Percentiles rank a stretch among this genome's conserved stretches.
phyloP scores from a whole-genome alignment of 2,797 vertebrate genomes.

The Characodon lateralis region DNA sequence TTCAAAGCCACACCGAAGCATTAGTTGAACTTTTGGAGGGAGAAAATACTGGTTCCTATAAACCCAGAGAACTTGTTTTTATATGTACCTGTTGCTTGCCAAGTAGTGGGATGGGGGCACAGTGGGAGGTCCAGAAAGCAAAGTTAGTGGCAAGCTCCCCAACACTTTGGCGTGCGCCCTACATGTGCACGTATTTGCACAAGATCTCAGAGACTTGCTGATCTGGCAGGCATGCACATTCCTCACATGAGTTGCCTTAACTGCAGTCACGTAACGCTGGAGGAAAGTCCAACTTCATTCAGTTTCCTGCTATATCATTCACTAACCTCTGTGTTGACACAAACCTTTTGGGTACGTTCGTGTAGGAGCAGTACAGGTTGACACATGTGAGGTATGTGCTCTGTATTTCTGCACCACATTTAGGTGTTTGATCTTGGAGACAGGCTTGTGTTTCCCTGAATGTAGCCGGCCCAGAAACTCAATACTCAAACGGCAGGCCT shows the following conservation, averaged over 20 bases:
- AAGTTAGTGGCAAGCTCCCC: conserved; percentile 42
- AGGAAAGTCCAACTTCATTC: conserved; percentile 19
- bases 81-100: conserved; percentile 45
- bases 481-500: conserved; percentile 46
- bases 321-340: conserved; percentile 21
- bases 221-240: conserved; percentile 52
- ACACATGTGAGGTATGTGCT: background rate
- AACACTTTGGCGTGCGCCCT: conserved; percentile 20
- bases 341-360: background rate
- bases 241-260: conserved; percentile 44
- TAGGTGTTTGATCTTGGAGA: conserved; percentile 25
- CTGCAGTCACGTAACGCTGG: conserved; percentile 30
- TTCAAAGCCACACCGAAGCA: background rate
- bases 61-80: conserved; percentile 31
- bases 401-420: conserved; percentile 10
- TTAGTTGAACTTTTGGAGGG: background rate
- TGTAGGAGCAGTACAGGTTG: background rate
- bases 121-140: conserved; percentile 51
- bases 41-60: background rate
- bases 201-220: conserved; percentile 38
- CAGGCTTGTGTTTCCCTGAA: conserved; percentile 45
- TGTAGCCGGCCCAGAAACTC: conserved; percentile 55
- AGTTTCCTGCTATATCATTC: conserved; percentile 17
- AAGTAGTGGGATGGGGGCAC: conserved; percentile 16
- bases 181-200: conserved; percentile 12